Evolutionary conservation across 1,140 invertebrate species (phyloP).

Genomic region (Phenacoccus solenopsis): DNA sequence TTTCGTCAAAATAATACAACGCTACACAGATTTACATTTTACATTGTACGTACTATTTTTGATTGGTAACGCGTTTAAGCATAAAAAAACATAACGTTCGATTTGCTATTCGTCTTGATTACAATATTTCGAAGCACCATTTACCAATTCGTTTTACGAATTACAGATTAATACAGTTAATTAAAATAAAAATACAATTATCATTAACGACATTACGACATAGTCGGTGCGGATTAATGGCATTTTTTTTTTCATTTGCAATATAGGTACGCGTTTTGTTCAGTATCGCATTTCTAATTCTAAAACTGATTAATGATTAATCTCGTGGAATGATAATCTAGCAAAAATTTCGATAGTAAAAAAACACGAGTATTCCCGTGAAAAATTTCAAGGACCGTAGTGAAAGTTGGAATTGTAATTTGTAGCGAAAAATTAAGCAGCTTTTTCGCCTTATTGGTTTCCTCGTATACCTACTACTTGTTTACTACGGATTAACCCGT

Average conservation of each 20-base stretch:
- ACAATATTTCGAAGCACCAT: not conserved
- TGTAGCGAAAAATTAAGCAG: no score
- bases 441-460: no score
- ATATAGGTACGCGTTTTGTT: no score
- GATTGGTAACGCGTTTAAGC: not conserved
- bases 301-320: no score
- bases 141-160: slow-evolving; percentile 2
- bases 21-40: no score
- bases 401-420: no score
- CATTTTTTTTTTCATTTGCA: not conserved
- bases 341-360: no score
- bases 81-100: not conserved
- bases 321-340: no score
- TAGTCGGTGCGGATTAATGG: not conserved
- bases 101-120: not conserved
- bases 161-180: not conserved
- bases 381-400: no score
- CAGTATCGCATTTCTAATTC: no score
- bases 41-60: not conserved
- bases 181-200: not conserved
- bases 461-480: no score
- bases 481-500: not conserved
- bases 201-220: not conserved
- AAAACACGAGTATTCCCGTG: no score
- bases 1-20: not conserved